These are phyloP conservation scores for Ictalurus furcatus DNA, from an alignment of 2,113 vertebrate species.

Conservation along the genomic window DNA sequence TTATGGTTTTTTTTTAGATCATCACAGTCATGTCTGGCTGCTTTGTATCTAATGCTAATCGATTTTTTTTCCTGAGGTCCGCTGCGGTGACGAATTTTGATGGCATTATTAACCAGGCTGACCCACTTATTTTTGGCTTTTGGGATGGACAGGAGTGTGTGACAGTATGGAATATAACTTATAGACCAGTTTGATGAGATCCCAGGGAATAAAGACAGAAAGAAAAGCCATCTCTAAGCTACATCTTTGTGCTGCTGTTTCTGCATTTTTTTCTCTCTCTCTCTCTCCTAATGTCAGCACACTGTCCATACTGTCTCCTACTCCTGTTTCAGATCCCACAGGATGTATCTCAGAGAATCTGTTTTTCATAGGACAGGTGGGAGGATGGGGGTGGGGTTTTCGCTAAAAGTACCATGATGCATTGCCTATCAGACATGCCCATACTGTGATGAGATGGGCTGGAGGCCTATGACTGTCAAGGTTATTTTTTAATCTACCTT, in stretches of 20 bases:
- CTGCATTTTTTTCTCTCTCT: constrained; percentile 4
- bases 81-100: not conserved
- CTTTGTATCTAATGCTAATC: constrained; percentile 26
- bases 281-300: constrained; percentile 72
- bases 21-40: constrained; percentile 16
- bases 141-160: constrained; percentile 50
- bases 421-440: constrained; percentile 48
- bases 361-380: constrained; percentile 60
- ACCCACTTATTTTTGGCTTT: constrained; percentile 2
- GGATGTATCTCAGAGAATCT: constrained; percentile 55
- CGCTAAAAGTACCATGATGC: constrained; percentile 45
- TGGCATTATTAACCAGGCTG: constrained; percentile 12
- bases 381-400: constrained; percentile 45
- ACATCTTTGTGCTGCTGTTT: not conserved
- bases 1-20: not conserved
- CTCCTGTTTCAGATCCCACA: constrained; percentile 65
- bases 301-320: constrained; percentile 62
- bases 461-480: constrained; percentile 21
- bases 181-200: constrained; percentile 31
- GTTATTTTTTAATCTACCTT: constrained; percentile 43
- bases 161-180: constrained; percentile 61
- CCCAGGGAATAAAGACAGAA: constrained; percentile 33
- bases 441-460: constrained; percentile 25
- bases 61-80: not conserved
- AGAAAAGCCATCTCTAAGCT: not conserved